Conservation (phyloP, 2,888 invertebrate genomes). For the Itoplectis maculator region DNA sequence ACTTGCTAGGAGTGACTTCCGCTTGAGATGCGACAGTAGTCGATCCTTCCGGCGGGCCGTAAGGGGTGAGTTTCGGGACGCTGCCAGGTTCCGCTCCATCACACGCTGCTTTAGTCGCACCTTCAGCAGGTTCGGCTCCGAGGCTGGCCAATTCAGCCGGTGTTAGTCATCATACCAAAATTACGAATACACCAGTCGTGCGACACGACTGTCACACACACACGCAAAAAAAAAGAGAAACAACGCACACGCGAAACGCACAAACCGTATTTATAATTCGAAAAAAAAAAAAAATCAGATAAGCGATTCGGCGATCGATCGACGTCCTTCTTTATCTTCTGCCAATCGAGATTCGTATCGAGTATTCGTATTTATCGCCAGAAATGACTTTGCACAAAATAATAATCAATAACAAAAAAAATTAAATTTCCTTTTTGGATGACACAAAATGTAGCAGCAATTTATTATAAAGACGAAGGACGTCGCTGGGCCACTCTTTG, state of each 20-base stretch:
- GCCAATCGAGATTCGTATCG: not conserved
- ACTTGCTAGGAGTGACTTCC: conserved; percentile 89
- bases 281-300: too few relatives aligned
- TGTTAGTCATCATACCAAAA: conserved; percentile 82
- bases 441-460: not conserved
- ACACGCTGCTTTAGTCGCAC: conserved; percentile 97
- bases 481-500: conserved; percentile 44
- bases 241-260: conserved; percentile 47
- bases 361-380: not conserved
- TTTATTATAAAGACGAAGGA: conserved; percentile 23
- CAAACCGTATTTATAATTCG: conserved; percentile 24
- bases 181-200: conserved; percentile 67
- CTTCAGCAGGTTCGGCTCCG: conserved; percentile 98
- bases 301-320: conserved; percentile 59
- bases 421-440: too few relatives aligned
- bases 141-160: conserved; percentile 89
- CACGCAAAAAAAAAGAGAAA: conserved; percentile 9
- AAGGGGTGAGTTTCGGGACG: conserved; percentile 93
- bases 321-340: conserved; percentile 46
- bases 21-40: conserved; percentile 90
- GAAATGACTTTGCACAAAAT: not conserved
- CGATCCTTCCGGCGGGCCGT: conserved; percentile 92
- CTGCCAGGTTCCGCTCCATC: conserved; percentile 90
- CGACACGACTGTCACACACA: conserved; percentile 60
- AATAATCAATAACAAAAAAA: not conserved